Base-by-base conservation (phyloP, 2,797 vertebrate species). In the Rhabdomys pumilio region DNA sequence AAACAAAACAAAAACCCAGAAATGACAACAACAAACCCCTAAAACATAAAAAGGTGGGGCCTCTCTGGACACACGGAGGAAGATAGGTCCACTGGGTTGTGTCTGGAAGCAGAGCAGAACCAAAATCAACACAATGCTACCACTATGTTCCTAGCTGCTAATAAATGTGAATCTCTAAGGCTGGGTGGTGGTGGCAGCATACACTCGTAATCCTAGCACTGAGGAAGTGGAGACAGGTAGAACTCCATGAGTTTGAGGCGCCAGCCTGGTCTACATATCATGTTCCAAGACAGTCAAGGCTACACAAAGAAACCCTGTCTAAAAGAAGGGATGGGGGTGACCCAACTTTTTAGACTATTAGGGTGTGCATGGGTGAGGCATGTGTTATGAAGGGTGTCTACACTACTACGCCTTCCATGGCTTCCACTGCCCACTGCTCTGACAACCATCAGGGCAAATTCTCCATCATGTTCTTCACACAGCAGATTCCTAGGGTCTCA, bases 61-160 rank as follows among this genome's bases (percentile, higher is more conserved):
- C 13, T 3, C 9, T 47, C 24, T 76, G 63, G 41, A 47, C 22
- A 20, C 7, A 14, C 10, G 41, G 29, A 44, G 24, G 69, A 91
- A 31, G 69, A 57, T 0, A 61, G 76, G 26, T 7, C 89, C 7
- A 6, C 59, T 55, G n/a, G 57, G 26, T 44, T 11, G 50, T 8
- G n/a, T 61, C 17, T 1, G 22, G 59, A 3, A 57, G 13, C 15
- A 47, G 61, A 38, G 10, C 31, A 50, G 80, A 77, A 34, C 53
- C 61, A 53, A n/a, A 19, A 24, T 0, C 41, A 77, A 57, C 8
- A 15, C 1, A 17, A 67, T 63, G 14, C 41, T 53, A 9, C 7
- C 0, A 1, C 20, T 55, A 6, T 11, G 44, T 1, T 8, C 41
- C 19, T 1, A 2, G 24, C 12, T 67, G 47, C 57, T 59, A n/a